Base-by-base conservation (phyloP, 2,888 invertebrate genomes). In the Tenthredo livida region DNA sequence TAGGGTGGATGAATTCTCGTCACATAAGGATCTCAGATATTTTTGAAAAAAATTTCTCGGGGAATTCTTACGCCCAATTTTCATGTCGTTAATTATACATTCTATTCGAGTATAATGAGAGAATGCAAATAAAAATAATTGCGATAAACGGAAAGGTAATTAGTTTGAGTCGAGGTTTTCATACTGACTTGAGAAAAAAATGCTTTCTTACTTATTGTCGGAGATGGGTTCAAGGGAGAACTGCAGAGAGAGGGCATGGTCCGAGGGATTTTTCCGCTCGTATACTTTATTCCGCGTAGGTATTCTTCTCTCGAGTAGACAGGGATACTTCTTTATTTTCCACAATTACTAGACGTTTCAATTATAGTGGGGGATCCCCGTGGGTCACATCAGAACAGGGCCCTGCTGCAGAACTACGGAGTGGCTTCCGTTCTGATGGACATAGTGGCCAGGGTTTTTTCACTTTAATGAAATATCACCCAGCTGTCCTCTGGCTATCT, bases 281-380 rank as follows among this genome's bases (percentile, higher is more conserved):
- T 25, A 54, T 47, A 77, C 37, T 50, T 54, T 77, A 7, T 37
- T 37, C 77, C 77, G 25, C 43, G 72, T 29, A n/a, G 50, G 77
- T 77, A 47, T 54, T 50, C 77, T 54, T 77, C 25, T 77, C 77
- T 77, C 29, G n/a, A 50, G 61, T 37, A 80, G 80, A 80, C 77
- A 80, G 80, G 83, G 25, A 21, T 29, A 70, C 50, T 67, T 67
- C 67, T 83, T 83, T 83, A 83, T 83, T 83, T 83, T 83, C 50
- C 67, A 67, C 83, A 83, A 83, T 83, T 83, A 83, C 83, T 67
- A 43, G 83, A 83, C 83, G 83, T 83, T 83, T 83, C 83, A 83
- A 83, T 83, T 83, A 83, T 67, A 83, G 83, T 67, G 83, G 43
- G 43, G 47, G 33, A 67, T 83, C 70, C 83, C 83, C 50, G 70